These are phyloP conservation scores for Choreutis nemorana DNA, from an alignment of 2,888 invertebrate genomes.

Conservation along the genomic window DNA sequence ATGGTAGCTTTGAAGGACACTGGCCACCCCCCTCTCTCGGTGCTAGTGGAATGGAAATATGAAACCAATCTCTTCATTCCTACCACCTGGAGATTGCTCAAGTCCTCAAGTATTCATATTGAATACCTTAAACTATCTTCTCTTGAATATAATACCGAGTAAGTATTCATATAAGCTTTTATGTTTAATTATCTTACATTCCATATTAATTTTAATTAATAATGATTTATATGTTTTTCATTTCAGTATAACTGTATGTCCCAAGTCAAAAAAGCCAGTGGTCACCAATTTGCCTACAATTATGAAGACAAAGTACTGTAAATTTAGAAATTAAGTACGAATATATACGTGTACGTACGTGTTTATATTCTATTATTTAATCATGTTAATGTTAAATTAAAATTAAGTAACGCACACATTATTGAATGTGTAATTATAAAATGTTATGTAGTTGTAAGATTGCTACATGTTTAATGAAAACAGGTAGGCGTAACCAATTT, in stretches of 20 bases:
- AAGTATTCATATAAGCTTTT: constrained; percentile 20
- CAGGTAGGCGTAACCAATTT: constrained; percentile 1
- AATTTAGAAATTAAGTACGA: constrained; percentile 24
- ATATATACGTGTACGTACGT: too few species aligned
- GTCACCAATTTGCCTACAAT: constrained; percentile 68
- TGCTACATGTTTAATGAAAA: too few species aligned
- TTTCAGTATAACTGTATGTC: constrained; percentile 75
- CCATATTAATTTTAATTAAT: constrained; percentile 1
- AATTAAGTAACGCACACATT: too few species aligned
- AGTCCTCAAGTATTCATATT: constrained; percentile 77
- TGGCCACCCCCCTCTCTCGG: constrained; percentile 69
- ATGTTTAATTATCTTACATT: not conserved
- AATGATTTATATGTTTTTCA: constrained; percentile 11
- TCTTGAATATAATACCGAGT: constrained; percentile 75
- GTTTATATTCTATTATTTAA: too few species aligned
- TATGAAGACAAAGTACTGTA: constrained; percentile 54
- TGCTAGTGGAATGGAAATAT: constrained; percentile 81
- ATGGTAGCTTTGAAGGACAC: constrained; percentile 74
- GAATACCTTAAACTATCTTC: constrained; percentile 76
- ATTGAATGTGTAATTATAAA: too few species aligned
- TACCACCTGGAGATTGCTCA: constrained; percentile 81
- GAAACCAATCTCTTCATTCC: constrained; percentile 82
- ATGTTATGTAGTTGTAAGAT: too few species aligned
- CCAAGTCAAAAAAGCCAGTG: constrained; percentile 71
- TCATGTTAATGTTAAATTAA: too few species aligned